Evolutionary conservation across 2,113 vertebrate genomes (phyloP).

Genomic region (Muntiacus muntjak): DNA sequence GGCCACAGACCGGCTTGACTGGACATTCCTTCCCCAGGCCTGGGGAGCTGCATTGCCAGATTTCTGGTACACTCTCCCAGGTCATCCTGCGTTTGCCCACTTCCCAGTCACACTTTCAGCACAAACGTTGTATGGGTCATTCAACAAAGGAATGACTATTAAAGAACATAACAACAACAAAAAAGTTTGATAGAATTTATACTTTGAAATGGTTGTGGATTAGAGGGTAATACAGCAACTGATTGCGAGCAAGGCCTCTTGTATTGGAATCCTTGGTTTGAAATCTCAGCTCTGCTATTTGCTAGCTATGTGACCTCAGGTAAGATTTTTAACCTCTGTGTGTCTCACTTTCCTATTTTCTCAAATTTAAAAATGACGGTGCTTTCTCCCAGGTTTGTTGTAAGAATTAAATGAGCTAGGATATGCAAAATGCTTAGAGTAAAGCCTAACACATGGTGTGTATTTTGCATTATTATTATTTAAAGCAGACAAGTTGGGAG

Average conservation of each 20-base stretch:
- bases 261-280: not conserved
- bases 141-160: not conserved
- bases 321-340: not conserved
- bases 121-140: not conserved
- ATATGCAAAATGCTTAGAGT: not conserved
- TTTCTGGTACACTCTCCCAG: not conserved
- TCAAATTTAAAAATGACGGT: not conserved
- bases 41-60: rapidly evolving
- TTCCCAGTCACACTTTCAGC: not conserved
- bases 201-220: not conserved
- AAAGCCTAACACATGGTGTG: not conserved
- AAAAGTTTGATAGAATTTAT: not conserved
- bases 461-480: not conserved
- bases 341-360: not conserved
- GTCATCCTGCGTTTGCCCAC: not conserved
- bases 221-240: not conserved
- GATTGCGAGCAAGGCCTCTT: not conserved
- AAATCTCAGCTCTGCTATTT: not conserved
- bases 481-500: not conserved
- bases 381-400: not conserved
- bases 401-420: not conserved
- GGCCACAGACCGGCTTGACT: not conserved
- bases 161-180: not conserved
- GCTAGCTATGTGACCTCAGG: not conserved
- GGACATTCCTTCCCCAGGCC: not conserved